Percentiles rank a stretch among this genome's conserved stretches.
phyloP scores from a whole-genome alignment of 2,113 vertebrate species.

The Chaetorhynchus papuensis region DNA sequence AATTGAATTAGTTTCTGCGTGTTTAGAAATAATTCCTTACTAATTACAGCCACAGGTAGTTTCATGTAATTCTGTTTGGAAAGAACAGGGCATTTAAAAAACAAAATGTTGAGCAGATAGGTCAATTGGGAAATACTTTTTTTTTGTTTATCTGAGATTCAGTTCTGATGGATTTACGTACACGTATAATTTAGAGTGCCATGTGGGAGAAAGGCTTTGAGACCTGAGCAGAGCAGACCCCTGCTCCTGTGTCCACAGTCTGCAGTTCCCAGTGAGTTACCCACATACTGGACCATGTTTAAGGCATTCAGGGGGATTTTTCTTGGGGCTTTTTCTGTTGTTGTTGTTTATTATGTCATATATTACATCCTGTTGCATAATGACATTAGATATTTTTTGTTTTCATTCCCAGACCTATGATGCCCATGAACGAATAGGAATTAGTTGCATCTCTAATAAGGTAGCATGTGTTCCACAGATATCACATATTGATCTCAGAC shows the following conservation, averaged over 20 bases:
- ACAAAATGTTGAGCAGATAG: background rate
- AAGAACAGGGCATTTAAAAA: background rate
- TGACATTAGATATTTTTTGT: background rate
- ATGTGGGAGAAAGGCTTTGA: background rate
- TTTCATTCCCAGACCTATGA: background rate
- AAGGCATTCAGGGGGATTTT: background rate
- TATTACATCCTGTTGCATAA: background rate
- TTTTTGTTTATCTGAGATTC: background rate
- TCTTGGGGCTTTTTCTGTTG: background rate
- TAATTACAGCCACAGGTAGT: background rate
- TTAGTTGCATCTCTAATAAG: background rate
- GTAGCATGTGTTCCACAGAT: background rate
- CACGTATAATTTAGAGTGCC: background rate
- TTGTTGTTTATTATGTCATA: background rate
- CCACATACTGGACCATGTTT: accelerated
- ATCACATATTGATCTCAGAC: background rate
- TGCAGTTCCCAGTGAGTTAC: background rate
- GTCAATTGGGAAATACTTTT: background rate
- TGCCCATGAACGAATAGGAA: background rate
- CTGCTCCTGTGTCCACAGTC: accelerated
- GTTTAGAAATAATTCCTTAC: background rate
- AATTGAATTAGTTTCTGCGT: background rate
- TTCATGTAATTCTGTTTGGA: background rate
- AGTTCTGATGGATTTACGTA: background rate
- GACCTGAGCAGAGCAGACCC: background rate